Conservation (phyloP, 2,888 invertebrate species). For the Lasioglossum malachurum region DNA sequence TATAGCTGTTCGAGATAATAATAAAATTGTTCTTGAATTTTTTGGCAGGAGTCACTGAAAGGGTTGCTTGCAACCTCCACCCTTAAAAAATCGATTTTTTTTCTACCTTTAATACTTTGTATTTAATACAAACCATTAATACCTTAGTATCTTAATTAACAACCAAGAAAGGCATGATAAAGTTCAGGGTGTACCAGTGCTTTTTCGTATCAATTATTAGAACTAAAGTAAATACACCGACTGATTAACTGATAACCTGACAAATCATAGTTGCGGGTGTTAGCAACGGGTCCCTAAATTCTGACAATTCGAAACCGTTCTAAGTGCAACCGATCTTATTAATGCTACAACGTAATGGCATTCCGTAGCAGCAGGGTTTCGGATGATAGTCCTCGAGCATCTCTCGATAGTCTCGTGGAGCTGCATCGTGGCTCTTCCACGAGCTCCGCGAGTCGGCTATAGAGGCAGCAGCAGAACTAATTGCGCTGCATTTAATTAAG, state of each 20-base stretch:
- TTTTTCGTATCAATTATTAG: too few relatives aligned
- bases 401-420: not conserved
- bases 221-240: too few relatives aligned
- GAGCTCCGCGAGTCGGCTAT: conserved; percentile 31
- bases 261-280: not conserved
- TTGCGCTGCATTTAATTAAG: conserved; percentile 79
- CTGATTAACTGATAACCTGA: too few relatives aligned
- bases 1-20: not conserved
- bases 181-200: too few relatives aligned
- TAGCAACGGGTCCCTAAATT: not conserved
- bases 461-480: conserved; percentile 73
- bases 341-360: not conserved
- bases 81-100: too few relatives aligned
- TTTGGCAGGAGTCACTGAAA: too few relatives aligned
- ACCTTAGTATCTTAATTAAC: too few relatives aligned
- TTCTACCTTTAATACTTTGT: too few relatives aligned
- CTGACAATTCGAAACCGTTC: not conserved
- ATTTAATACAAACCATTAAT: too few relatives aligned
- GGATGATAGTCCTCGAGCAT: not conserved
- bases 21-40: too few relatives aligned
- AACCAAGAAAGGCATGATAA: too few relatives aligned
- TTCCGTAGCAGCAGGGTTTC: not conserved
- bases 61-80: too few relatives aligned
- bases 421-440: conserved; percentile 1
- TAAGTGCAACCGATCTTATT: not conserved